Evolutionary conservation across 2,888 invertebrate genomes (phyloP).

Genomic region (Branchellion lobata): DNA sequence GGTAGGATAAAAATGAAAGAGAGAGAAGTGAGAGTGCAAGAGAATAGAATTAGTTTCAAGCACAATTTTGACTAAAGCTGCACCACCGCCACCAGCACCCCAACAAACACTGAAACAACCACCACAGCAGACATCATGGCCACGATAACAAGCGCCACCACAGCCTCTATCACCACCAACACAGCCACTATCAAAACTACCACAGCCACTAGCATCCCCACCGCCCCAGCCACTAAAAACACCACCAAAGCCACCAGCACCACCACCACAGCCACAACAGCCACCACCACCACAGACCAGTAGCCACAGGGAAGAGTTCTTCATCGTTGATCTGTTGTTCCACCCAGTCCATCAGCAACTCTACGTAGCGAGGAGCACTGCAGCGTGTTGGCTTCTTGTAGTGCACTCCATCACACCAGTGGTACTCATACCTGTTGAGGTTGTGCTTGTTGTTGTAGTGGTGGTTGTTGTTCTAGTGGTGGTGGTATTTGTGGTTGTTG

Average conservation of each 20-base stretch:
- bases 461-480: too few relatives aligned
- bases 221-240: background rate
- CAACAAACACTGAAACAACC: too few relatives aligned
- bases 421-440: constrained; percentile 73
- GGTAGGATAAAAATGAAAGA: too few relatives aligned
- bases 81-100: too few relatives aligned
- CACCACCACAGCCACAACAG: background rate
- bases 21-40: too few relatives aligned
- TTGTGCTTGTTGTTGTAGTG: background rate
- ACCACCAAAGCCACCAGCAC: background rate
- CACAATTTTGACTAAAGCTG: too few relatives aligned
- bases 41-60: too few relatives aligned
- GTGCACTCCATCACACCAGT: constrained; percentile 82
- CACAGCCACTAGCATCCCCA: background rate
- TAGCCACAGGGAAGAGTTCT: constrained; percentile 78
- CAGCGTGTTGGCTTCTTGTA: constrained; percentile 72
- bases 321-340: constrained; percentile 87
- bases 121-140: background rate
- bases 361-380: constrained; percentile 80
- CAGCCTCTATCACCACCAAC: background rate
- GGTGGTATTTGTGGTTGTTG: background rate
- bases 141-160: background rate
- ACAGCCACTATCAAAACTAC: background rate
- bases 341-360: constrained; percentile 85
- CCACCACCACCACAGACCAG: constrained; percentile 64